phyloP scores from a whole-genome alignment of 2,113 vertebrate genomes.

The Benitochromis conjunctus region DNA sequence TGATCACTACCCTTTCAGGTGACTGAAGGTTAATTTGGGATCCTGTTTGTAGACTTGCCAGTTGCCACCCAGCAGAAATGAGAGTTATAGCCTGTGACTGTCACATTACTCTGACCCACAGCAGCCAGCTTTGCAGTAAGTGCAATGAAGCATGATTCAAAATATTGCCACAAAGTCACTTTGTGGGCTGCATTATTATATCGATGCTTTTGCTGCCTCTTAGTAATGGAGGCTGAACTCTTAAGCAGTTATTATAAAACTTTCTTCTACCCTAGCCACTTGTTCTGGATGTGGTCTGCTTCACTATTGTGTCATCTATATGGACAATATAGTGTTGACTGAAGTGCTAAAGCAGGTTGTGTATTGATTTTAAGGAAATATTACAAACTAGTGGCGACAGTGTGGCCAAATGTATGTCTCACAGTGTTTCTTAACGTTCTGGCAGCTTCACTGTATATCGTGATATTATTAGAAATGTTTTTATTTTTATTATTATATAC shows the following conservation, averaged over 20 bases:
- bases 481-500: neutral
- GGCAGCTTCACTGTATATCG: neutral
- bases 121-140: neutral
- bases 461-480: neutral
- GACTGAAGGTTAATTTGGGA: slow-evolving; percentile 62
- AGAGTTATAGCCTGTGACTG: neutral
- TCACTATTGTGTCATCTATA: neutral
- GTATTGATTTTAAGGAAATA: neutral
- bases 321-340: neutral
- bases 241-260: neutral
- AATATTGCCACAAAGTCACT: slow-evolving; percentile 16
- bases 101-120: slow-evolving; percentile 21
- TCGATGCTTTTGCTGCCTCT: neutral
- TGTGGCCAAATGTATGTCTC: neutral
- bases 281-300: neutral
- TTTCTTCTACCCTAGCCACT: neutral
- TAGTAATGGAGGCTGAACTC: neutral
- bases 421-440: neutral
- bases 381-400: neutral
- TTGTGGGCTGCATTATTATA: slow-evolving; percentile 15
- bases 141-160: neutral
- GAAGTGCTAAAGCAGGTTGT: neutral
- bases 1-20: slow-evolving; percentile 45
- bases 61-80: slow-evolving; percentile 7
- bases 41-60: slow-evolving; percentile 12